Evolutionary conservation across 2,888 invertebrate species (phyloP), one percentile per base, ranked within the genome.

Genomic region (Galeopsomyia nigrocyanea): DNA sequence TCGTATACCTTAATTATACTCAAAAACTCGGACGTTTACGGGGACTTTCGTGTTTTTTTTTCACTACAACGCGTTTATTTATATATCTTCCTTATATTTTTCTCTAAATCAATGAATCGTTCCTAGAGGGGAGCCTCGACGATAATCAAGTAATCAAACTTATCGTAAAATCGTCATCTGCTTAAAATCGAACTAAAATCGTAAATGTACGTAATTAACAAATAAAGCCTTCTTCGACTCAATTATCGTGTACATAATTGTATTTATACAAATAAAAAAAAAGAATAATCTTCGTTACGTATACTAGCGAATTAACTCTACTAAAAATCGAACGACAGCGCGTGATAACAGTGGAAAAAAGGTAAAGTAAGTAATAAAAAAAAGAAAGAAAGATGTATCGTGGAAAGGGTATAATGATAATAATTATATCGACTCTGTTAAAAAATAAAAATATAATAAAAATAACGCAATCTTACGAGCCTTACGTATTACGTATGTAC

Each of bases 401-500:
- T n/a, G 57, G 31, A 16, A 67, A 39, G 55, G 47, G n/a, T n/a
- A 31, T 56, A 53, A 53, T 53, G n/a, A 68, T 50, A 21, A 51
- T 26, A 66, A 31, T 55, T 70, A 63, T 56, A 63, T 64, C 50
- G 61, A 57, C 46, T 63, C 61, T 62, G 31, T 68, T 26, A 53
- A 64, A 67, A 68, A 72, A 64, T 69, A 58, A 57, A 71, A 21
- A 19, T 53, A 53, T 13, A 53, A 62, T 49, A 50, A 60, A n/a
- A 53, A 39, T 58, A 72, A 72, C 64, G 67, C 55, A 63, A 64
- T 70, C 49, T 71, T 75, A 75, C 68, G 73, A 73, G 61, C 61
- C 65, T 75, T 75, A 71, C 68, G 68, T 21, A 50, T 72, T 67
- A 73, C 31, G 31, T 64, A 62, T 75, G n/a, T 75, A 75, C 73